These are phyloP conservation scores for Xylota sylvarum DNA, from an alignment of 2,888 invertebrate species.

Conservation along the genomic window DNA sequence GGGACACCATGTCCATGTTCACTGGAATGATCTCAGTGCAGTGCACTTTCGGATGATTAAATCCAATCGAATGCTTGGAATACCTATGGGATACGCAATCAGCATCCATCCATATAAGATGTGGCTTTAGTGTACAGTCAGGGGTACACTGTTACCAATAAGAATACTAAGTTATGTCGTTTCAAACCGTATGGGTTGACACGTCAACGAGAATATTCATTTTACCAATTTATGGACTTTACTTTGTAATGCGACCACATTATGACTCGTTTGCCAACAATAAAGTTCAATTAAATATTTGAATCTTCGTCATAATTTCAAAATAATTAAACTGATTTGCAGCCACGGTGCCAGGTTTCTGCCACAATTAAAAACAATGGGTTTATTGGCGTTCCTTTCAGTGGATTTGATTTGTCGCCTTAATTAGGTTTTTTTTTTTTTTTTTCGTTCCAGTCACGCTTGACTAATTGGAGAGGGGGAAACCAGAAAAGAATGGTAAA, in stretches of 20 bases:
- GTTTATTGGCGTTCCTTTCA: constrained; percentile 25
- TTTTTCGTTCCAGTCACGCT: neutral
- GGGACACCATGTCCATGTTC: neutral
- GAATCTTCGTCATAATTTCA: constrained; percentile 29
- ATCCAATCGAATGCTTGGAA: neutral
- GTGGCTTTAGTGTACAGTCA: too few species aligned
- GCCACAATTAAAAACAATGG: constrained; percentile 13
- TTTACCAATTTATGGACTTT: constrained; percentile 14
- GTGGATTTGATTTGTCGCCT: constrained; percentile 12
- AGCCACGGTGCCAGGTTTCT: neutral
- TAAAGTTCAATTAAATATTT: constrained; percentile 23
- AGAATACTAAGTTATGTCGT: constrained; percentile 26
- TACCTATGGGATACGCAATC: constrained; percentile 13
- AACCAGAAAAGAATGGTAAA: constrained; percentile 15
- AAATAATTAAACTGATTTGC: constrained; percentile 34
- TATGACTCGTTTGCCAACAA: constrained; percentile 20
- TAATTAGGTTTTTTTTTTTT: constrained; percentile 12
- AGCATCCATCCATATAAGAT: neutral
- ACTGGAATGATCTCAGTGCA: neutral
- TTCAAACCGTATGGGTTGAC: neutral
- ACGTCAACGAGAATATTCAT: constrained; percentile 19
- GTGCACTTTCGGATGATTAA: neutral
- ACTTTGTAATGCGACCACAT: constrained; percentile 25
- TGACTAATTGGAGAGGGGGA: neutral
- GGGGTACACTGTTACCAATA: constrained; percentile 15